These are phyloP conservation scores for Strix aluco DNA, from an alignment of 2,113 vertebrate genomes.

Conservation along the genomic window DNA sequence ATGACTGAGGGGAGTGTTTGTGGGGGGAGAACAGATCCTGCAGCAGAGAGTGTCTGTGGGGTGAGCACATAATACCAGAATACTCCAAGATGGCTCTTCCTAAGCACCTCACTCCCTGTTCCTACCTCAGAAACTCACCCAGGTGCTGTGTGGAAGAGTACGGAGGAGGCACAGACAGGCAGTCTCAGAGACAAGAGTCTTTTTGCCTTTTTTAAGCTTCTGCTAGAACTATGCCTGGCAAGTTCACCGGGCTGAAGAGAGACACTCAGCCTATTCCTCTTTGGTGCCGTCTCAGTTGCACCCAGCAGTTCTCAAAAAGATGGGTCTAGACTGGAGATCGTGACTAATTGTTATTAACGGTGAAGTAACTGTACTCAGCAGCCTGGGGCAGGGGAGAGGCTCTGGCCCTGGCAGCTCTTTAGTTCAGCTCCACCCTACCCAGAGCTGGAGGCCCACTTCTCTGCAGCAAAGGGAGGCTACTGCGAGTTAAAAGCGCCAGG, in stretches of 20 bases:
- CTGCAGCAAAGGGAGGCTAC: background rate
- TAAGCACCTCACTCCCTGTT: background rate
- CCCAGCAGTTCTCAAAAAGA: background rate
- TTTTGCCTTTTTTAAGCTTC: background rate
- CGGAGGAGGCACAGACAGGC: background rate
- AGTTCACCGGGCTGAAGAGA: background rate
- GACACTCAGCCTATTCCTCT: background rate
- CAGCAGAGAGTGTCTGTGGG: background rate
- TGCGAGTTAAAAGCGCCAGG: rapidly evolving
- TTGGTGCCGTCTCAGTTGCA: background rate
- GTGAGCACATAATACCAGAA: rapidly evolving
- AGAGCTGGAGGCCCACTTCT: background rate
- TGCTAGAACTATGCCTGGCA: background rate
- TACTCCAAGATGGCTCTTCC: background rate
- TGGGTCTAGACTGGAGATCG: background rate
- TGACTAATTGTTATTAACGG: background rate
- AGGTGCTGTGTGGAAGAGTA: background rate
- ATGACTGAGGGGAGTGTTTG: background rate
- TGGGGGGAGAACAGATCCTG: background rate
- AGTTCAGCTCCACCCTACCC: background rate
- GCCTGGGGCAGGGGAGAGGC: background rate
- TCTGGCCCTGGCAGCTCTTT: background rate
- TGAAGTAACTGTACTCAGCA: background rate
- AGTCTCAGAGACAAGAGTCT: background rate
- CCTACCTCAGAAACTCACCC: background rate